A percentile compares a stretch with the other conserved stretches of the same genome.
Conservation (phyloP, 2,113 vertebrate species). For the Ardeotis arabs region DNA sequence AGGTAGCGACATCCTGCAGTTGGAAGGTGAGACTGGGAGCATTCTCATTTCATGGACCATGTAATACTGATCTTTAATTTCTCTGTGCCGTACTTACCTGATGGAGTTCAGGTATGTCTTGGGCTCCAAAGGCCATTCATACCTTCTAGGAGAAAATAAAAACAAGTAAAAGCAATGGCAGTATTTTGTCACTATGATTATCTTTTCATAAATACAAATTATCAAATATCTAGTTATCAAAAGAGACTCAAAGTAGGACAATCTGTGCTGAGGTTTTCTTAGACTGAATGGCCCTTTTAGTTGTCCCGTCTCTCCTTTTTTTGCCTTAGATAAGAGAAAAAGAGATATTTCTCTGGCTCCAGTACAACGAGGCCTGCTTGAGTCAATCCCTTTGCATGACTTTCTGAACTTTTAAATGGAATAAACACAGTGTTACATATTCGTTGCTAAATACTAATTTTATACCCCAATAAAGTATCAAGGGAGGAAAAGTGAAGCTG, state of each 20-base stretch:
- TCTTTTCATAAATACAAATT: neutral
- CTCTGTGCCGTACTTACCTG: fast-evolving
- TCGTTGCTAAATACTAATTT: neutral
- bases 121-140: neutral
- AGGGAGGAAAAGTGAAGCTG: neutral
- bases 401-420: neutral
- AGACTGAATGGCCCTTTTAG: neutral
- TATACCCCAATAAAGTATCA: neutral
- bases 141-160: neutral
- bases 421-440: neutral
- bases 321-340: neutral
- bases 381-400: neutral
- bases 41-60: neutral
- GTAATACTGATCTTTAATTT: neutral
- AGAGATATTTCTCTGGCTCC: neutral
- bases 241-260: neutral
- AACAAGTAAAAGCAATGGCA: neutral
- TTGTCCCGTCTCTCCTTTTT: neutral
- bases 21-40: neutral
- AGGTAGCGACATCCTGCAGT: neutral
- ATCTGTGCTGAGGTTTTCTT: neutral
- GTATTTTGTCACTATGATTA: neutral
- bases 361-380: neutral
- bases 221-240: neutral
- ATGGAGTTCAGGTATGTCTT: neutral